phyloP scores from a whole-genome alignment of 2,888 invertebrate species.

The Serripes groenlandicus region DNA sequence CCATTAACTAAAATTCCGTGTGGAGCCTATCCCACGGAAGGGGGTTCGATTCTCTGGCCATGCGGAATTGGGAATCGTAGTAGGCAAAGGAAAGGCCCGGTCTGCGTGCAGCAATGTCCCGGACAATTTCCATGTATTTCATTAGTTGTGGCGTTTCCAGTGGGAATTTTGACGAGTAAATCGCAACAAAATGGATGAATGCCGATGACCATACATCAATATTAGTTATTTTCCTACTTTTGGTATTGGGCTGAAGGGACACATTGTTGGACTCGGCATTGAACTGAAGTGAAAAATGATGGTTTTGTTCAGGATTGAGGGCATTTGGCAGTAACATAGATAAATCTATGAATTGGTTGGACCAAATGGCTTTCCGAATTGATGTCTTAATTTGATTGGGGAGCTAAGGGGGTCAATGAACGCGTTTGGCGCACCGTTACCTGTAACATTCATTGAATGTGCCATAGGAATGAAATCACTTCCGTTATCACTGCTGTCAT shows the following conservation, averaged over 20 bases:
- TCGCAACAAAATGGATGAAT: constrained; percentile 31
- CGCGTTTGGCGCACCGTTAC: no score
- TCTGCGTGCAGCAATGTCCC: constrained; percentile 35
- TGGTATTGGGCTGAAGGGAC: no score
- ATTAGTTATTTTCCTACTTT: no score
- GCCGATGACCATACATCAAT: constrained; percentile 38
- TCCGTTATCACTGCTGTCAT: no score
- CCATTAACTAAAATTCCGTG: constrained; percentile 49
- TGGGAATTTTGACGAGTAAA: constrained; percentile 34
- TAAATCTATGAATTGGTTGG: neutral
- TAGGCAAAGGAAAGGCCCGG: constrained; percentile 21
- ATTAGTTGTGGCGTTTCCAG: constrained; percentile 38
- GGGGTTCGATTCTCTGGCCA: constrained; percentile 15
- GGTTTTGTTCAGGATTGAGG: no score
- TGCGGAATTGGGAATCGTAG: constrained; percentile 47
- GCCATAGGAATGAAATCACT: no score
- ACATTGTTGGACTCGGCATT: no score
- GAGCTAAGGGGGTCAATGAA: constrained; percentile 2
- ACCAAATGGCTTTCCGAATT: neutral
- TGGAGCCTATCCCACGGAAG: constrained; percentile 47
- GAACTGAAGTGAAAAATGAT: no score
- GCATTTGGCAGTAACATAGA: neutral
- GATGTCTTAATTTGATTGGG: constrained; percentile 2
- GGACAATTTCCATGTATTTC: constrained; percentile 48
- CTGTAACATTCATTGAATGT: no score